Percentiles rank a stretch among this genome's conserved stretches.
Evolutionary conservation across 2,888 invertebrate species (phyloP).

Genomic region (Acrobasis suavella): DNA sequence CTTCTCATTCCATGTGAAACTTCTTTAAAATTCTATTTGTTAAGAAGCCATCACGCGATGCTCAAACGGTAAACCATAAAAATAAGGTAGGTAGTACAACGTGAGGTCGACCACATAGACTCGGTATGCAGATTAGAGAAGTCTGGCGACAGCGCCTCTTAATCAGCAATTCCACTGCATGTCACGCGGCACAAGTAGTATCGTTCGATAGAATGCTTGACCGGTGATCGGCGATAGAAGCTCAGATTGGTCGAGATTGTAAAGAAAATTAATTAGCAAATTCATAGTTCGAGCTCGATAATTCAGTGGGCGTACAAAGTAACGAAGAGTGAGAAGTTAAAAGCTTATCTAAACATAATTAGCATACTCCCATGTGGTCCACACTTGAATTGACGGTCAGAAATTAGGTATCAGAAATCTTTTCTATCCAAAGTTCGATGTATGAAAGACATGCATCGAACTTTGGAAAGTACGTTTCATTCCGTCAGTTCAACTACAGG

Average conservation of each 20-base stretch:
- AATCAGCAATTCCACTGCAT: slow-evolving; percentile 68
- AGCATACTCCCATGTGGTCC: no score
- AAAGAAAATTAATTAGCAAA: background rate
- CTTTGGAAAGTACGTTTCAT: no score
- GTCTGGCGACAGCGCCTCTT: slow-evolving; percentile 42
- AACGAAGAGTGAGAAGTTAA: no score
- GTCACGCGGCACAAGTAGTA: slow-evolving; percentile 66
- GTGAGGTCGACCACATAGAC: slow-evolving; percentile 44
- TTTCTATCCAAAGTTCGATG: no score
- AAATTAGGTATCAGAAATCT: no score
- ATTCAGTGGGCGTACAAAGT: no score
- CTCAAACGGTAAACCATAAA: slow-evolving; percentile 42
- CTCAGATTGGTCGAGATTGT: background rate
- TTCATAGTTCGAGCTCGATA: no score
- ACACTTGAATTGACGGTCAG: no score
- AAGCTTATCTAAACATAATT: no score
- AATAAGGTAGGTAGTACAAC: slow-evolving; percentile 30
- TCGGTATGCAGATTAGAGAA: slow-evolving; percentile 59
- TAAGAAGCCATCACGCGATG: slow-evolving; percentile 1
- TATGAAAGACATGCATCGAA: no score
- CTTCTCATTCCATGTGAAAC: slow-evolving; percentile 3
- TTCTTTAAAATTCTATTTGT: slow-evolving; percentile 28
- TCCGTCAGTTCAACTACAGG: no score
- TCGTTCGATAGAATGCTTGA: slow-evolving; percentile 38
- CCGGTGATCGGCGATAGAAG: slow-evolving; percentile 4